Evolutionary conservation across 2,888 invertebrate genomes (phyloP), one percentile per base, ranked within the genome.

Genomic region (Lycaena phlaeas): DNA sequence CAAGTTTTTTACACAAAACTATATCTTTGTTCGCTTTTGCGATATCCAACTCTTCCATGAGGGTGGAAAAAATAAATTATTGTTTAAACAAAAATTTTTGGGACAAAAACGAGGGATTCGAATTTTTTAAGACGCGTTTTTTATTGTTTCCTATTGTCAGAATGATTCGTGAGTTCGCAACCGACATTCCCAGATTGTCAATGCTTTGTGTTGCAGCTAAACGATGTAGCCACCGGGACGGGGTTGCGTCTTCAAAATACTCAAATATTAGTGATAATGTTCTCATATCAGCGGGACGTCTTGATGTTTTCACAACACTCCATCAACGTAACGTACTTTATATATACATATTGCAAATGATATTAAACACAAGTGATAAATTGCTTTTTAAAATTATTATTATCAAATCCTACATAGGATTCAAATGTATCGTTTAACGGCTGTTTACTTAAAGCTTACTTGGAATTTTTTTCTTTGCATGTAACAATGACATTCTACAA

Each of bases 171-270:
- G 82, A 81, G 56, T 62, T 71, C 71, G 72, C 77, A 82, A 81
- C 82, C 73, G 79, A 81, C 77, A 75, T 84, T 84, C 84, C 73
- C 82, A 82, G 79, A 75, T 81, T 68, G 70, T 59, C 54, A 59
- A 54, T 54, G 70, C 62, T 69, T 82, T 81, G 75, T 82, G 63
- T 66, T 52, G 50, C 55, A 59, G 60, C 72, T 74, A 74, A 77
- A 74, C 68, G 76, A 73, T 73, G 67, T 68, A 4, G n/a, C n/a
- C 56, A 58, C 63, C 58, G 59, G 34, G 34, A 22, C 11, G 34
- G 34, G 56, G 57, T 65, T 65, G 66, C 65, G 59, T 47, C 63
- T 61, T 63, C 64, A 11, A 22, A 34, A 34, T 34, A 68, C 69
- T 66, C 59, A 68, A 69, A 71, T 66, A 51, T 61, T 54, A 62